Evolutionary conservation across 2,888 invertebrate genomes (phyloP), one percentile per base, ranked within the genome.

Genomic region (Platynereis dumerilii): DNA sequence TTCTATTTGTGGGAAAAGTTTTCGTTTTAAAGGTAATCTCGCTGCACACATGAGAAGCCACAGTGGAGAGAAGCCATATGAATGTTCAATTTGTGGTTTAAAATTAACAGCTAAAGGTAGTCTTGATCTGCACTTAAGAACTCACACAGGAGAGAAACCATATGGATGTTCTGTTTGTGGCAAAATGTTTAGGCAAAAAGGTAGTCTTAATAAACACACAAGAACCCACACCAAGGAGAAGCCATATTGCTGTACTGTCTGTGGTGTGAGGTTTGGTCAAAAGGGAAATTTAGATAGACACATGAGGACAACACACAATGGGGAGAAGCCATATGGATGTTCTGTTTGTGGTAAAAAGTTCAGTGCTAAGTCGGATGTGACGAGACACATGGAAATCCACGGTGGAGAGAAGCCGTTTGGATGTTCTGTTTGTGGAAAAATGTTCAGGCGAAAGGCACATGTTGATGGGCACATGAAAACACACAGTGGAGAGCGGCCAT

Each of bases 251-350:
- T 60, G 60, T 60, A 2, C 1, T 29, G 20, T 29, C 5, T 60
- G 60, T 39, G 53, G 53, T 10, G 52, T 52, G 17, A 29, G 29
- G 24, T 60, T 60, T 26, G 34, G 20, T 2, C 27, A 26, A 44
- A 5, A 10, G 10, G n/a, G 34, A 1, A 12, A 52, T 29, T 22
- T 60, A 1, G 52, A 1, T 26, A 2, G 3, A 15, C 60, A 60
- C 39, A 53, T 34, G 20, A n/a, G 5, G 28, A 60, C 34, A n/a
- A n/a, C n/a, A 28, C 60, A 60, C 60, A 53, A 34, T 17, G 60
- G 60, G 29, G 53, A 60, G 53, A 60, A 53, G 22, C 60, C 60
- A 10, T 52, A 53, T 17, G n/a, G 7, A 2, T 60, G 60, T 52
- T 12, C 2, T 15, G 22, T 39, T 1, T 60, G 60, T 34, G 53